These are phyloP conservation scores for Psittacara wagleri DNA, from an alignment of 2,113 vertebrate genomes.

Conservation along the genomic window DNA sequence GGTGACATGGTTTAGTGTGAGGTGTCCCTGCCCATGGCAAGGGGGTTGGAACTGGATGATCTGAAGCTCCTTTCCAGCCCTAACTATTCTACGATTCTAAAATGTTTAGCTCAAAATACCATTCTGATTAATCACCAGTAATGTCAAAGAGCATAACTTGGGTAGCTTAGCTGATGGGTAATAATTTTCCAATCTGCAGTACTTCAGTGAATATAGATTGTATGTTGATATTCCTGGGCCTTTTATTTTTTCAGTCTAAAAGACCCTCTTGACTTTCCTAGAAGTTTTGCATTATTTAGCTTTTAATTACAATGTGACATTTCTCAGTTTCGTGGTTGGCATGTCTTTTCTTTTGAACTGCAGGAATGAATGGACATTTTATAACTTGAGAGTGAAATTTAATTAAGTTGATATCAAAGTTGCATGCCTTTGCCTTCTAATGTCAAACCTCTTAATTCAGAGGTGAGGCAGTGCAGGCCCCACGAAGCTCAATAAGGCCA, in stretches of 20 bases:
- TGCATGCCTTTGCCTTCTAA: background rate
- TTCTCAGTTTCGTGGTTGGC: background rate
- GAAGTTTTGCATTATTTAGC: background rate
- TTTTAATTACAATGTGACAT: background rate
- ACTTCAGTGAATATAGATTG: background rate
- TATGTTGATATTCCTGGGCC: background rate
- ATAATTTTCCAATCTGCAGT: background rate
- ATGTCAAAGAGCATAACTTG: background rate
- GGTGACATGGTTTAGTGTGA: too few species aligned
- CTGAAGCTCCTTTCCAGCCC: too few species aligned
- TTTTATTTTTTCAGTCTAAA: background rate
- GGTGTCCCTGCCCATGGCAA: too few species aligned
- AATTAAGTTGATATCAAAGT: background rate
- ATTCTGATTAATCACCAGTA: background rate
- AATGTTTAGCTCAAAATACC: background rate
- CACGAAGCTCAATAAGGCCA: background rate
- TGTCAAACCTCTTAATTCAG: background rate
- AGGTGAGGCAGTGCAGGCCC: background rate
- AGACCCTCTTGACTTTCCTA: background rate
- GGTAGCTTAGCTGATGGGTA: background rate
- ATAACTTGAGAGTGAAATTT: background rate
- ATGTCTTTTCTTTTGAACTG: background rate
- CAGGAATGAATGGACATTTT: background rate
- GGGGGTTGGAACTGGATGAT: too few species aligned
- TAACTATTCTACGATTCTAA: too few species aligned